These are phyloP conservation scores for Thalassarche chlororhynchos DNA, from an alignment of 2,113 vertebrate genomes.

Conservation along the genomic window DNA sequence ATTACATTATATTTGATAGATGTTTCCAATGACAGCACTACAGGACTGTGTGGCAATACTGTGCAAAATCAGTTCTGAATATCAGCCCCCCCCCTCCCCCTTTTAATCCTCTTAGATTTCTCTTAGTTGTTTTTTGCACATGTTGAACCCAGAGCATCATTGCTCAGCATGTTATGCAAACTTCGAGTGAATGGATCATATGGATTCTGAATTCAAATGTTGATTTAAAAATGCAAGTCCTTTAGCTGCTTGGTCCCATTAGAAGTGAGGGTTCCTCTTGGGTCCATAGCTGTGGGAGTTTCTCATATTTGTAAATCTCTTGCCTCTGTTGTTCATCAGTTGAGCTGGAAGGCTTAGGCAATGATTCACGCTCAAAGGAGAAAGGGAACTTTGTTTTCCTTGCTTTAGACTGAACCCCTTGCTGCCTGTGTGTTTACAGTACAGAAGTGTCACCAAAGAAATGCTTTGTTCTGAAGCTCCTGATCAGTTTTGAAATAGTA, in stretches of 20 bases:
- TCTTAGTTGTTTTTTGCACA: neutral
- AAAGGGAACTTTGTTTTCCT: neutral
- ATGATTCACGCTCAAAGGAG: neutral
- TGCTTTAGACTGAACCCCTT: neutral
- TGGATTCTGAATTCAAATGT: neutral
- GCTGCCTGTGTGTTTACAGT: neutral
- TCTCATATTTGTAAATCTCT: neutral
- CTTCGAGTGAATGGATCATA: neutral
- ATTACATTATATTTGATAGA: neutral
- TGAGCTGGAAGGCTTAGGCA: neutral
- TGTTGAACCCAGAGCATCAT: neutral
- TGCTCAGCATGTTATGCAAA: neutral
- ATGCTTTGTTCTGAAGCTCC: neutral
- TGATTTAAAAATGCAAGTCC: neutral
- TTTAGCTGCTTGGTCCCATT: neutral
- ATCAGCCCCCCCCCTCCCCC: rapidly evolving
- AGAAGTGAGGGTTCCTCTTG: neutral
- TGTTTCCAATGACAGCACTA: neutral
- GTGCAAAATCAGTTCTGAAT: neutral
- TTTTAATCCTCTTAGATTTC: neutral
- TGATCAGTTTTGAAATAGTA: neutral
- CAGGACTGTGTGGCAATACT: neutral
- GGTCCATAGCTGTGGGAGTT: neutral
- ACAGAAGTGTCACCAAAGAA: neutral
- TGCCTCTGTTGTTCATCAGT: neutral